Evolutionary conservation across 2,113 vertebrate species (phyloP).

Genomic region (Gobius niger): DNA sequence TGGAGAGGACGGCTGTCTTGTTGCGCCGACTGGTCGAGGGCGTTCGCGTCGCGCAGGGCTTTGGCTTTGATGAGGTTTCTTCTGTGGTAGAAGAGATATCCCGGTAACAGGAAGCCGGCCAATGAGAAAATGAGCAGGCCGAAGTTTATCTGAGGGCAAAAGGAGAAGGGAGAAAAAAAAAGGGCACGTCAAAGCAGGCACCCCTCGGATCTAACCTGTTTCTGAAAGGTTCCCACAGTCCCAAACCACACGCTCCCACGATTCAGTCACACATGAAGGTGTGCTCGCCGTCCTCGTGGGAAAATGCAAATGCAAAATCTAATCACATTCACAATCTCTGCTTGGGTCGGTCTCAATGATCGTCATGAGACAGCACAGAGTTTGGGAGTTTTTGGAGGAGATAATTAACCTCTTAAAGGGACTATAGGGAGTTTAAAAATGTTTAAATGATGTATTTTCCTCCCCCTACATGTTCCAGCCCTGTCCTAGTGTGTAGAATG

Average conservation of each 20-base stretch:
- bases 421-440: too few relatives aligned
- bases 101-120: constrained; percentile 81
- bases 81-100: constrained; percentile 80
- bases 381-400: too few relatives aligned
- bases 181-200: constrained; percentile 17
- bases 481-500: too few relatives aligned
- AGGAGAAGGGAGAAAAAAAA: constrained; percentile 32
- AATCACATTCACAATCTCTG: too few relatives aligned
- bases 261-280: background rate
- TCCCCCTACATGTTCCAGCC: too few relatives aligned
- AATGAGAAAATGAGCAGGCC: constrained; percentile 79
- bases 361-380: too few relatives aligned
- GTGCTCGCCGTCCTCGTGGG: too few relatives aligned
- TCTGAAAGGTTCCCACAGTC: background rate
- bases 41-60: constrained; percentile 17
- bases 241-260: background rate
- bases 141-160: constrained; percentile 71
- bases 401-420: too few relatives aligned
- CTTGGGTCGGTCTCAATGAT: too few relatives aligned
- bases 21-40: constrained; percentile 22
- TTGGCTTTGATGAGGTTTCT: constrained; percentile 61
- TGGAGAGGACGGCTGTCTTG: constrained; percentile 32
- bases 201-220: background rate
- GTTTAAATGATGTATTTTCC: too few relatives aligned
- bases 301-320: background rate